A percentile compares a stretch with the other conserved stretches of the same genome.
Conservation (phyloP, 2,113 vertebrate species). For the Hippotragus niger region DNA sequence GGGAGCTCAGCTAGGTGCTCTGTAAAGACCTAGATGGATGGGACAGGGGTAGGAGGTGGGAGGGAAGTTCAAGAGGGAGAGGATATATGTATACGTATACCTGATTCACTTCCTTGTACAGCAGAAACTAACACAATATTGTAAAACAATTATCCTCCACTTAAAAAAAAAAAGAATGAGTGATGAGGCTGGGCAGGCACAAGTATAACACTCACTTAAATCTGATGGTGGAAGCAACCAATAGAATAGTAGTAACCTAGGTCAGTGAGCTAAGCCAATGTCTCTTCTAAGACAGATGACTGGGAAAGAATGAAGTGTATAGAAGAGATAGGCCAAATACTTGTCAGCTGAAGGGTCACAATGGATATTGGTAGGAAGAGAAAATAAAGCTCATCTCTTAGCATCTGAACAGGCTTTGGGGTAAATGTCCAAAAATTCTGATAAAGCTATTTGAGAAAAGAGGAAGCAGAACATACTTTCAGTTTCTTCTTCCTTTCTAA, state of each 20-base stretch:
- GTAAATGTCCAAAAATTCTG: background rate
- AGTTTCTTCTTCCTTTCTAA: background rate
- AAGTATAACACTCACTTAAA: background rate
- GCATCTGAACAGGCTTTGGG: background rate
- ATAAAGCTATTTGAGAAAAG: background rate
- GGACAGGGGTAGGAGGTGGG: background rate
- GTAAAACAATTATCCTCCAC: background rate
- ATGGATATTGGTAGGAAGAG: background rate
- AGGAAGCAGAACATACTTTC: background rate
- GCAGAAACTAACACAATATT: background rate
- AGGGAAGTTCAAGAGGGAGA: background rate
- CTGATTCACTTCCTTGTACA: background rate
- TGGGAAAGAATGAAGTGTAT: background rate
- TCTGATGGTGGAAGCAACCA: background rate
- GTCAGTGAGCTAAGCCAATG: background rate
- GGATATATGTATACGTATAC: background rate
- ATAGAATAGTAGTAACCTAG: accelerated
- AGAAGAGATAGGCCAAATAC: background rate
- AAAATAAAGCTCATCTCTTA: background rate
- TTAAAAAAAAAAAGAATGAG: background rate
- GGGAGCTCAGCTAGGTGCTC: background rate
- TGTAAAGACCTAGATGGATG: background rate
- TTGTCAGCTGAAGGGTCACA: background rate
- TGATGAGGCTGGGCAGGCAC: background rate
- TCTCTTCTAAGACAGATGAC: background rate